phyloP scores from a whole-genome alignment of 2,797 vertebrate species.

The Mastacembelus armatus region DNA sequence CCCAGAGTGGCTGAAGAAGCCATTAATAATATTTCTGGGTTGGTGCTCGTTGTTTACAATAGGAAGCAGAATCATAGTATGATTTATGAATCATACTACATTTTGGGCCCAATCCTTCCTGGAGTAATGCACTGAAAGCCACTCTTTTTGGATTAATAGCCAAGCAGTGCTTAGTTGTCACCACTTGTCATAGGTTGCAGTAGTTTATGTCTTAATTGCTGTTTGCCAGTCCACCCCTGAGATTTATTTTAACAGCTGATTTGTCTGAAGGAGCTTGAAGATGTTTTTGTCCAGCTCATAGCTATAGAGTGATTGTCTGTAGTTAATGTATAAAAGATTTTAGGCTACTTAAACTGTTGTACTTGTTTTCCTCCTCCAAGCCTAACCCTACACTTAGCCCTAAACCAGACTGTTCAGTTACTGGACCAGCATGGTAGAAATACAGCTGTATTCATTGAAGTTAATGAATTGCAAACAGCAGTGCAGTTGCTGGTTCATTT shows the following conservation, averaged over 20 bases:
- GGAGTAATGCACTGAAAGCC: not conserved
- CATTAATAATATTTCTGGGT: not conserved
- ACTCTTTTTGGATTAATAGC: not conserved
- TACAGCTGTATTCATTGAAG: not conserved
- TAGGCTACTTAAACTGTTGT: not conserved
- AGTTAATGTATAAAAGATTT: too few species aligned
- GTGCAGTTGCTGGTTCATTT: conserved; percentile 5
- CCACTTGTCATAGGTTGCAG: too few species aligned
- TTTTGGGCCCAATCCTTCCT: not conserved
- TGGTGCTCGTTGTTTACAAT: not conserved
- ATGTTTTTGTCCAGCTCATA: too few species aligned
- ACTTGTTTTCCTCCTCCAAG: not conserved
- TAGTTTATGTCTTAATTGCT: too few species aligned
- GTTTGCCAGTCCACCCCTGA: too few species aligned
- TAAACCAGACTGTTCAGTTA: too few species aligned
- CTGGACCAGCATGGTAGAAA: too few species aligned
- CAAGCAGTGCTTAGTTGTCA: not conserved
- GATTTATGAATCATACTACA: not conserved
- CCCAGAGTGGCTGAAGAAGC: not conserved
- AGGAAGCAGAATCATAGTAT: not conserved
- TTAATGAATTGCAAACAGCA: conserved; percentile 2
- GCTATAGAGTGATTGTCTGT: too few species aligned
- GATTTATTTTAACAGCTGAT: too few species aligned
- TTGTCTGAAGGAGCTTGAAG: too few species aligned
- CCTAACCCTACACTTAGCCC: too few species aligned